Base-by-base conservation (phyloP, 2,113 vertebrate genomes). In the Ornithorhynchus anatinus region DNA sequence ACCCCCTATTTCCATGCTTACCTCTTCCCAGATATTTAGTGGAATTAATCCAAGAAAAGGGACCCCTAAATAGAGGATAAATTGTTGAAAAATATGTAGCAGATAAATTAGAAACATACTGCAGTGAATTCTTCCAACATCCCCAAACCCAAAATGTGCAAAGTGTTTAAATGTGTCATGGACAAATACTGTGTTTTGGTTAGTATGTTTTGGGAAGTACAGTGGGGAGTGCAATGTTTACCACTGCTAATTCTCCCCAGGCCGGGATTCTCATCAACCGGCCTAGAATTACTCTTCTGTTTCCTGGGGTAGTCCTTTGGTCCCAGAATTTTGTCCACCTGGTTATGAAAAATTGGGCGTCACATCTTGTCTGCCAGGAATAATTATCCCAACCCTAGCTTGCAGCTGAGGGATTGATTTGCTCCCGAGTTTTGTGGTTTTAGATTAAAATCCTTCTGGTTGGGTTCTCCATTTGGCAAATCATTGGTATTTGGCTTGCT, bases 371-470 rank as follows among this genome's bases (percentile, higher is more conserved):
- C 31, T 35, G 48, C 29, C 22, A 12, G 22, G 50, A 43, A 43
- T 14, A 6, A 27, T 37, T 57, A 44, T 37, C 35, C 22, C 37
- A 32, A 22, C 8, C 17, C 10, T 13, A 38, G 17, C 22, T 43
- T 59, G 9, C 33, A 69, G 38, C 32, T 29, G 33, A 45, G 45
- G 53, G 37, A 64, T 23, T 29, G 9, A 6, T 32, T 37, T 65
- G 42, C 61, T 61, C 61, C n/a, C 53, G 10, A 54, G 50, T 35
- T 74, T 61, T 33, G 54, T 57, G 39, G n/a, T 45, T 76, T 76
- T 33, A 12, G 17, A 57, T 70, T 7, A n/a, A 52, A 79, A 53
- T 33, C 9, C 14, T 62, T 44, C 45, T 43, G 42, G 29, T 5
- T 22, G 17, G 2, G 20, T n/a, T 23, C 45, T 60, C 32, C 61